Base-by-base conservation (phyloP, 2,113 vertebrate genomes). In the Leucosticte australis region DNA sequence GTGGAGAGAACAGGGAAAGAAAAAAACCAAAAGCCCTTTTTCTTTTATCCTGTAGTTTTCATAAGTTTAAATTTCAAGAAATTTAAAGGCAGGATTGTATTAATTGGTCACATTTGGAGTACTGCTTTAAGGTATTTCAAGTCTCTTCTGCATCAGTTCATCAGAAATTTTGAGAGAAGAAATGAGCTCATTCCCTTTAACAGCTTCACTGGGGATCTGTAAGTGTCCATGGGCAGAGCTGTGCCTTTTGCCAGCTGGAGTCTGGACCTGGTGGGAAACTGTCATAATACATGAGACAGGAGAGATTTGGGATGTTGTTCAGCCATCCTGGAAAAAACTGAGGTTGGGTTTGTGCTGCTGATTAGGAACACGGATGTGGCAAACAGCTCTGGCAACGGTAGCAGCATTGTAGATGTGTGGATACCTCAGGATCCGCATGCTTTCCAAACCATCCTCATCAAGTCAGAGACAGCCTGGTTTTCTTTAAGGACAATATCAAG, bases 241-340 rank as follows among this genome's bases (percentile, higher is more conserved):
- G 7, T 7, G 21, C 33, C 35, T 10, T 63, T 23, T 75, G 37
- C 56, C 68, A 69, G 73, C 14, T 26, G 18, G 26, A 67, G 42
- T 6, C 50, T 11, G 23, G 52, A n/a, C 20, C 30, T 76, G 42
- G 14, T 42, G 27, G 10, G 27, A 86, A 87, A 33, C 26, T 33
- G 9, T 5, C 5, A 0, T 0, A 37, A 30, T 6, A 9, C 14
- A 46, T 0, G 6, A 46, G 67, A 15, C 15, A 19, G 13, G 16
- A 28, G 11, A 83, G 44, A 17, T 27, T 26, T 39, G 4, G 0
- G n/a, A 76, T 7, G 11, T 15, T 28, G 10, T 15, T 16, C 52
- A 26, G 35, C 17, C 21, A 5, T 18, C 33, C 26, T 16, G 30
- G 44, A 35, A 23, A 53, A 63, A 63, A 39, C 13, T 28, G 17